Percentiles rank a stretch among this genome's conserved stretches.
Conservation (phyloP, 2,888 invertebrate genomes). For the Drosophila anceps region DNA sequence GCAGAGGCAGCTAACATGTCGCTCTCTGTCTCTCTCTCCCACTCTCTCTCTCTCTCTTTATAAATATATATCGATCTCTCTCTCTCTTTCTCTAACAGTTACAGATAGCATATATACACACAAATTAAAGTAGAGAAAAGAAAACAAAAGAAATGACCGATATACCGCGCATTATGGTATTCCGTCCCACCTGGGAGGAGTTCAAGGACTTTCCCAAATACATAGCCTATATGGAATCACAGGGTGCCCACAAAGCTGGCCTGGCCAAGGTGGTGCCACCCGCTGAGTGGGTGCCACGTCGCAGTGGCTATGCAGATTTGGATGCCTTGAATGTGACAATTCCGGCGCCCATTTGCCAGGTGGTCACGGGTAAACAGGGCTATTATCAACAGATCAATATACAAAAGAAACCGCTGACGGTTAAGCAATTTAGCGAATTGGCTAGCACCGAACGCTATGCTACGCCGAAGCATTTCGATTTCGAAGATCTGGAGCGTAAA, state of each 20-base stretch:
- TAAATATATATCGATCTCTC: neutral
- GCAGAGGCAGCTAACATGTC: neutral
- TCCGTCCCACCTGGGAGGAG: constrained; percentile 98
- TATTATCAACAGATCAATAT: constrained; percentile 98
- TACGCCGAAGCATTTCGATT: constrained; percentile 93
- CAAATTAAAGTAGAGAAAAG: neutral
- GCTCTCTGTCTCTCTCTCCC: neutral
- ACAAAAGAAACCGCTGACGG: constrained; percentile 95
- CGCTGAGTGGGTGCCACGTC: constrained; percentile 96
- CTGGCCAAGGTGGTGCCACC: constrained; percentile 99
- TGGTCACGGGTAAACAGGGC: constrained; percentile 97
- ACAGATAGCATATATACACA: constrained; percentile 9
- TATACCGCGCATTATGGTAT: constrained; percentile 86
- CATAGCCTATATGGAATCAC: constrained; percentile 95
- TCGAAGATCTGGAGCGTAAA: constrained; percentile 95
- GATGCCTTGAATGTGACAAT: constrained; percentile 93
- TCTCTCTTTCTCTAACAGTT: constrained; percentile 17
- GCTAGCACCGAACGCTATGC: constrained; percentile 92
- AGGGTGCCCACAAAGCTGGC: constrained; percentile 97
- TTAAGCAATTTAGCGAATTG: constrained; percentile 94
- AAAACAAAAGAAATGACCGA: constrained; percentile 56
- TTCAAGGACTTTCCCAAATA: constrained; percentile 97
- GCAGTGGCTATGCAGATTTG: constrained; percentile 92
- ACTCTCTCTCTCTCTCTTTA: too few species aligned
- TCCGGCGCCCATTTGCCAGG: constrained; percentile 97